These are phyloP conservation scores for Siphlonurus alternatus DNA, from an alignment of 2,888 invertebrate species.

Conservation along the genomic window DNA sequence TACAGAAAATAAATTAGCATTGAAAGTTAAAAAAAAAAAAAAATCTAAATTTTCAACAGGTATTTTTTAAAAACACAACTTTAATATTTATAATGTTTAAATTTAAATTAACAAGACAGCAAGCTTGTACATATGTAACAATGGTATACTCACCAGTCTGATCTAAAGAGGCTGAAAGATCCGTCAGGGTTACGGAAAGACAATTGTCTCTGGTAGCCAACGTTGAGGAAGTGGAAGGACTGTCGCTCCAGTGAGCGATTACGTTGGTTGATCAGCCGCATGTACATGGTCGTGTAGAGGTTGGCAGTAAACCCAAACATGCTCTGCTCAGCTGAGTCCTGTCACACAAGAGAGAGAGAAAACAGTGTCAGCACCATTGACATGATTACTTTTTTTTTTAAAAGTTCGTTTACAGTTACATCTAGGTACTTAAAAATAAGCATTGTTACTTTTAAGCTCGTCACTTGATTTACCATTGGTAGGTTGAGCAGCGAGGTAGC, in stretches of 20 bases:
- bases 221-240: constrained; percentile 78
- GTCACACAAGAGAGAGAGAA: constrained; percentile 12
- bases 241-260: constrained; percentile 62
- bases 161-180: constrained; percentile 77
- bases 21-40: constrained; percentile 8
- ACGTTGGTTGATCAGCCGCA: constrained; percentile 77
- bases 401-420: not conserved
- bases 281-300: constrained; percentile 77
- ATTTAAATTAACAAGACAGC: not conserved
- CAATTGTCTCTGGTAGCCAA: constrained; percentile 74
- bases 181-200: constrained; percentile 85
- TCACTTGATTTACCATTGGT: constrained; percentile 44
- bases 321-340: constrained; percentile 84
- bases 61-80: constrained; percentile 3
- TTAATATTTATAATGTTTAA: not conserved
- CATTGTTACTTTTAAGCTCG: not conserved
- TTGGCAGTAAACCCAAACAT: constrained; percentile 95
- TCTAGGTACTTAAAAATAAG: not conserved
- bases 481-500: constrained; percentile 61
- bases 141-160: constrained; percentile 56
- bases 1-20: not conserved
- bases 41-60: too few relatives aligned
- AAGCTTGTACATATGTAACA: not conserved
- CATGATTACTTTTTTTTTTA: too few relatives aligned
- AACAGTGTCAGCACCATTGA: too few relatives aligned